Evolutionary conservation across 2,888 invertebrate species (phyloP).

Genomic region (Andrena flavipes): DNA sequence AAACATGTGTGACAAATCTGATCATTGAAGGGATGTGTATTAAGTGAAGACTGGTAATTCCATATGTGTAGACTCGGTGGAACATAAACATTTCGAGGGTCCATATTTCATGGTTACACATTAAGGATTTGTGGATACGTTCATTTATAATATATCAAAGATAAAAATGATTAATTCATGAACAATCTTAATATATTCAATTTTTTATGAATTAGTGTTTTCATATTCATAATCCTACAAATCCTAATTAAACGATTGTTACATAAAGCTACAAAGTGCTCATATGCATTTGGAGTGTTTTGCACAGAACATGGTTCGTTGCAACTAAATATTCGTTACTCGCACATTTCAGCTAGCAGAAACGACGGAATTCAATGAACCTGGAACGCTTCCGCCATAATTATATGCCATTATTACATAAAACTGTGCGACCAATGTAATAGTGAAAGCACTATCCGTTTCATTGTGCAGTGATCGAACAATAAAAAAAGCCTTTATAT

Average conservation of each 20-base stretch:
- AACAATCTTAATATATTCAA: no score
- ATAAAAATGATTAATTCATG: neutral
- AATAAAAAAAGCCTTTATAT: slow-evolving; percentile 36
- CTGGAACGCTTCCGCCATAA: slow-evolving; percentile 32
- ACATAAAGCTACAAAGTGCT: no score
- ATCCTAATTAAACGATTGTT: no score
- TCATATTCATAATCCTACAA: no score
- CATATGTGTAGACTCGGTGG: neutral
- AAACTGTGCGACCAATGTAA: slow-evolving; percentile 34
- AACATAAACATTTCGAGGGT: neutral
- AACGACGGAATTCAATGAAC: slow-evolving; percentile 1
- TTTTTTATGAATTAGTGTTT: no score
- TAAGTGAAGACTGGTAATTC: neutral
- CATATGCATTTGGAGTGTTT: no score
- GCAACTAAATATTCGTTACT: no score
- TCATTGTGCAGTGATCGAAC: slow-evolving; percentile 31
- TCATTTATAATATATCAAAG: neutral
- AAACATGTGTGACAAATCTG: neutral
- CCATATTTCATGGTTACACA: neutral
- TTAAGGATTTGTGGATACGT: neutral
- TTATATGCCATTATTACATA: slow-evolving; percentile 43
- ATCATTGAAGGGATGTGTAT: neutral
- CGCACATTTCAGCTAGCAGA: neutral
- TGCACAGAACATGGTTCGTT: no score
- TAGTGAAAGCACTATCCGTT: slow-evolving; percentile 36